These are phyloP conservation scores for Geodia barretti DNA, from an alignment of 37 sponge, comb jelly and placozoan species.

Conservation along the genomic window DNA sequence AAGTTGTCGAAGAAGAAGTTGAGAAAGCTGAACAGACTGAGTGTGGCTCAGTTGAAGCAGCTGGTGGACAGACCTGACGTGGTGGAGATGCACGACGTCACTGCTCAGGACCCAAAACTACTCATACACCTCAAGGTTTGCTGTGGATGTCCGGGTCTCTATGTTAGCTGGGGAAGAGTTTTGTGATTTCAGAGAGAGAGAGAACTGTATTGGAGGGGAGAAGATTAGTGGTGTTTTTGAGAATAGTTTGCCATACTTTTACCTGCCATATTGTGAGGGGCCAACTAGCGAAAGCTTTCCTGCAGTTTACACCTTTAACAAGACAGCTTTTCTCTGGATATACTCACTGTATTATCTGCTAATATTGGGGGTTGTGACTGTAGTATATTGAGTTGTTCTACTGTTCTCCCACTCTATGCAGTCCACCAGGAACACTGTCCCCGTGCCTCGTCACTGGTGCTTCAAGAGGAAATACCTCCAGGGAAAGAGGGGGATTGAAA, in stretches of 20 bases:
- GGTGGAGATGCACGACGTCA: conserved; percentile 99
- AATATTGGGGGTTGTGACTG: too few species aligned
- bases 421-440: conserved; percentile 92
- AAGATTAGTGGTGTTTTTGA: too few species aligned
- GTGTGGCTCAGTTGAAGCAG: conserved; percentile 94
- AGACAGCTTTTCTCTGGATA: too few species aligned
- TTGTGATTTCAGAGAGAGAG: too few species aligned
- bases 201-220: too few species aligned
- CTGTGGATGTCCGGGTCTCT: not conserved
- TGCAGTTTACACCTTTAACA: not conserved
- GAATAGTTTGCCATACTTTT: too few species aligned
- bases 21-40: conserved; percentile 76
- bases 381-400: not conserved
- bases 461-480: conserved; percentile 98
- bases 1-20: conserved; percentile 92
- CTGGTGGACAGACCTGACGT: conserved; percentile 92
- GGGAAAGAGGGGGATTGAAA: conserved; percentile 98
- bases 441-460: conserved; percentile 98
- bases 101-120: conserved; percentile 89
- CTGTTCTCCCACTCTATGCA: conserved; percentile 11
- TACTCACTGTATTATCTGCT: too few species aligned
- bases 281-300: not conserved
- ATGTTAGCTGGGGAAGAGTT: not conserved
- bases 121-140: conserved; percentile 94
- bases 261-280: too few species aligned